These are phyloP conservation scores for Helicoverpa zea DNA, from an alignment of 1,140 invertebrate genomes.

Conservation along the genomic window DNA sequence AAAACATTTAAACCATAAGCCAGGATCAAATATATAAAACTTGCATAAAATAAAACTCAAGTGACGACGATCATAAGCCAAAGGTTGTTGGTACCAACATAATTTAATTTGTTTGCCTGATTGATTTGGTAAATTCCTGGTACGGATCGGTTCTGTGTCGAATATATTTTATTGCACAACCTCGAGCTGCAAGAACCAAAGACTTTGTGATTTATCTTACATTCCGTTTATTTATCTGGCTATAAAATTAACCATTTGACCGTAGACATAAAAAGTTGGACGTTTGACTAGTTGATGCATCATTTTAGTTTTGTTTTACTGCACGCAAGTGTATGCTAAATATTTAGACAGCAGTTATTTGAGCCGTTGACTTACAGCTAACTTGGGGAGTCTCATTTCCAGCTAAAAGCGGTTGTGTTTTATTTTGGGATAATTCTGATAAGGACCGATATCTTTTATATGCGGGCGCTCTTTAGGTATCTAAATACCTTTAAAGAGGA, in stretches of 20 bases:
- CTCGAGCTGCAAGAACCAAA: slow-evolving; percentile 24
- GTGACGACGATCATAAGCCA: background rate
- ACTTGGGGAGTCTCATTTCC: slow-evolving; percentile 35
- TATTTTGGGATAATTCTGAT: slow-evolving; percentile 45
- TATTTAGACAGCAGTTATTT: slow-evolving; percentile 36
- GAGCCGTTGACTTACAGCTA: background rate
- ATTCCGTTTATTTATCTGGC: slow-evolving; percentile 52
- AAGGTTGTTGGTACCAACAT: slow-evolving; percentile 11
- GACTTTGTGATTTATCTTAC: slow-evolving; percentile 54
- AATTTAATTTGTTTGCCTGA: slow-evolving; percentile 25
- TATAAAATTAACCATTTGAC: slow-evolving; percentile 54
- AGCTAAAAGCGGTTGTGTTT: slow-evolving; percentile 39
- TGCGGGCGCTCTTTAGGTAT: background rate
- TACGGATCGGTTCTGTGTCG: slow-evolving; percentile 40
- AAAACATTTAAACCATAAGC: background rate
- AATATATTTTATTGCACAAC: slow-evolving; percentile 49
- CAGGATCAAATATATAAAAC: slow-evolving; percentile 4
- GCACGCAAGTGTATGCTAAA: slow-evolving; percentile 36
- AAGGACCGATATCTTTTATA: slow-evolving; percentile 25
- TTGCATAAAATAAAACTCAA: slow-evolving; percentile 11
- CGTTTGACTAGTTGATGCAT: slow-evolving; percentile 30
- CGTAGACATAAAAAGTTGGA: slow-evolving; percentile 52
- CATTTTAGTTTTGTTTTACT: slow-evolving; percentile 27
- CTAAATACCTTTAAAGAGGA: background rate
- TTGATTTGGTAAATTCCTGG: slow-evolving; percentile 39